A percentile compares a stretch with the other conserved stretches of the same genome.
Evolutionary conservation across 2,797 vertebrate species (phyloP).

Genomic region (Rhinophrynus dorsalis): DNA sequence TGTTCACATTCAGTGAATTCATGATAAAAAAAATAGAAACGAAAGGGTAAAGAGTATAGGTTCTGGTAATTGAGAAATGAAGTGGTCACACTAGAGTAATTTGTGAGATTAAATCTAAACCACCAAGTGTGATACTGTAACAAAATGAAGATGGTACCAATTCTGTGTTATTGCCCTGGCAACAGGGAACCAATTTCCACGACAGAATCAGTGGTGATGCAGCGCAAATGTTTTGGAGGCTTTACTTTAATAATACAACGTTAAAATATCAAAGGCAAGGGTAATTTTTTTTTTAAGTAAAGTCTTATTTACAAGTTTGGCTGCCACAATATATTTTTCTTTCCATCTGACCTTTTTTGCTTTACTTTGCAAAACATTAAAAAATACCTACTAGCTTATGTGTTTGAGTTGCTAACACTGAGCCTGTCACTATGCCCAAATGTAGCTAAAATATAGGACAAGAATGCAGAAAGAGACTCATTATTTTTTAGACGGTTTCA

Average conservation of each 20-base stretch:
- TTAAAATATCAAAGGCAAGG: conserved; percentile 45
- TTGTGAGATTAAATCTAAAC: conserved; percentile 61
- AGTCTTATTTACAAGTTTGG: conserved; percentile 55
- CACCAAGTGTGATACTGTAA: conserved; percentile 60
- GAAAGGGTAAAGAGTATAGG: neutral
- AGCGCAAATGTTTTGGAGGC: conserved; percentile 56
- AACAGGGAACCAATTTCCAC: conserved; percentile 64
- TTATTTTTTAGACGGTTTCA: conserved; percentile 77
- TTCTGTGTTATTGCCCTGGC: conserved; percentile 62
- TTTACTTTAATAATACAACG: conserved; percentile 52
- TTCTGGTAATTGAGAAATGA: conserved; percentile 52
- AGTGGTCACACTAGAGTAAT: conserved; percentile 57
- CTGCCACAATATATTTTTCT: conserved; percentile 35
- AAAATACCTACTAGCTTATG: conserved; percentile 50
- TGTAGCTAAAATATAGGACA: conserved; percentile 62
- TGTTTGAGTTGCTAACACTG: conserved; percentile 60
- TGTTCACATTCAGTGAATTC: conserved; percentile 60
- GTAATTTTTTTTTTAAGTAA: conserved; percentile 48
- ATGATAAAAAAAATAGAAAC: conserved; percentile 38
- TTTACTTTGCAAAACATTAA: conserved; percentile 44
- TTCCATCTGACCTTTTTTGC: conserved; percentile 24
- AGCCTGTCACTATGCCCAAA: conserved; percentile 64
- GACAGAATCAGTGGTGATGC: conserved; percentile 56
- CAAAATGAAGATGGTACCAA: conserved; percentile 62
- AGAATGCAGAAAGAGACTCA: conserved; percentile 60